Conservation (phyloP, 2,797 vertebrate species). For the Natrix natrix region DNA sequence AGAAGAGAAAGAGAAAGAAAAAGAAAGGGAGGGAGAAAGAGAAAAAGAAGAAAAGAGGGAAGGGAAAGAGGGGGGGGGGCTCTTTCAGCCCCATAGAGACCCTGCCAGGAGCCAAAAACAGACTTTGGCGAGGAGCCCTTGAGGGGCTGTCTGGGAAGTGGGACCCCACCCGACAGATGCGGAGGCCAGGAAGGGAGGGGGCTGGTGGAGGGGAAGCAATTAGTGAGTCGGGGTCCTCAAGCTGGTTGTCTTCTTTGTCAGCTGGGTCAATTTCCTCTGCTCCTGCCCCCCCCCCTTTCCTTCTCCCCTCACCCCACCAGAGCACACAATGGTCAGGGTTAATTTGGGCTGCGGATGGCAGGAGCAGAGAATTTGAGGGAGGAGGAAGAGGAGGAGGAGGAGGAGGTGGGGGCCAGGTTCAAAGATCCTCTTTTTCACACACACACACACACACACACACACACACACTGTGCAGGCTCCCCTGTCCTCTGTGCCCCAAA, state of each 20-base stretch:
- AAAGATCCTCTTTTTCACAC: conserved; percentile 32
- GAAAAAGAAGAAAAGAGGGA: accelerated
- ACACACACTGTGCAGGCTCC: neutral
- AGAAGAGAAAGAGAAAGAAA: no score
- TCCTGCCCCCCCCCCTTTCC: neutral
- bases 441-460: neutral
- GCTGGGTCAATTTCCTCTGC: conserved; percentile 34
- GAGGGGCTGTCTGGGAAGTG: neutral
- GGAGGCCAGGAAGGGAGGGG: neutral
- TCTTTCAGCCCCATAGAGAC: accelerated
- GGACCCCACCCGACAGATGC: neutral
- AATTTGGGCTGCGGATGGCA: conserved; percentile 55
- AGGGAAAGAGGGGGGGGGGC: neutral
- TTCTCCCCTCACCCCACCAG: neutral
- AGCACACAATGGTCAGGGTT: conserved; percentile 48
- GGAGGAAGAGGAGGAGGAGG: neutral
- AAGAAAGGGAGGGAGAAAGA: no score
- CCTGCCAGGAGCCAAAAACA: accelerated
- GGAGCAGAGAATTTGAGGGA: conserved; percentile 60
- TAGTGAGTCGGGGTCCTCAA: conserved; percentile 38
- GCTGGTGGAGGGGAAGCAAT: conserved; percentile 51
- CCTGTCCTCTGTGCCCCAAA: neutral
- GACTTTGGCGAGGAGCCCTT: conserved; percentile 43
- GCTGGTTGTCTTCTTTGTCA: conserved; percentile 36
- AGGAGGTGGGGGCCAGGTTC: conserved; percentile 8